These are phyloP conservation scores for Girardia tigrina DNA, from an alignment of 2,888 invertebrate species.

Conservation along the genomic window DNA sequence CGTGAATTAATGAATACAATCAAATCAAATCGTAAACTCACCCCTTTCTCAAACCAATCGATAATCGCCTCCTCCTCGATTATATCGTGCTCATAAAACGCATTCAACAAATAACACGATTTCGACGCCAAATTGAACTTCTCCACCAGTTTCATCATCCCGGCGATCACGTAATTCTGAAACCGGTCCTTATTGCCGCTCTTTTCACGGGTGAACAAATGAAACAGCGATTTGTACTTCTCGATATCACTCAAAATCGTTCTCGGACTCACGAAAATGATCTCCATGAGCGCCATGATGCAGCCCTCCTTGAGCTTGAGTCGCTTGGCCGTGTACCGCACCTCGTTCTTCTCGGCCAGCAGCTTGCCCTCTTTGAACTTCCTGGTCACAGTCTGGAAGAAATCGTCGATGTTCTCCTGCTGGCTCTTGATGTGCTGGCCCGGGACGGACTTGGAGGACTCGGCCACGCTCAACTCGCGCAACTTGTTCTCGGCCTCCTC, in stretches of 20 bases:
- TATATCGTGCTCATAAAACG: conserved; percentile 84
- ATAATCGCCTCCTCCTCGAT: conserved; percentile 80
- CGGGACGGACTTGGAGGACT: not conserved
- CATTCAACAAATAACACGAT: conserved; percentile 72
- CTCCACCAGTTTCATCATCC: conserved; percentile 74
- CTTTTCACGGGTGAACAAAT: conserved; percentile 38
- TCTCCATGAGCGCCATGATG: conserved; percentile 76
- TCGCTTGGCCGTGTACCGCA: not conserved
- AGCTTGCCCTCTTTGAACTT: conserved; percentile 7
- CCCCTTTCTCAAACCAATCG: conserved; percentile 66
- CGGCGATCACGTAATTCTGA: conserved; percentile 72
- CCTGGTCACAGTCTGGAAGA: not conserved
- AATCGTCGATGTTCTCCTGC: not conserved
- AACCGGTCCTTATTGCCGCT: conserved; percentile 38
- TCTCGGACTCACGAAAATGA: conserved; percentile 57
- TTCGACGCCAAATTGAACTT: conserved; percentile 63
- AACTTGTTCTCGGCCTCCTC: not conserved
- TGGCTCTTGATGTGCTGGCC: not conserved
- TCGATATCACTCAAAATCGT: conserved; percentile 55
- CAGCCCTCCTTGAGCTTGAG: conserved; percentile 53
- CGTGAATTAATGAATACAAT: too few relatives aligned
- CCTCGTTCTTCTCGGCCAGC: not conserved
- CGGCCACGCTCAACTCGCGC: not conserved
- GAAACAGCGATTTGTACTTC: conserved; percentile 43
- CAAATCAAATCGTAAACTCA: too few relatives aligned